Percentiles rank a stretch among this genome's conserved stretches.
Evolutionary conservation across 1,140 invertebrate genomes (phyloP).

Genomic region (Lithobius niger): DNA sequence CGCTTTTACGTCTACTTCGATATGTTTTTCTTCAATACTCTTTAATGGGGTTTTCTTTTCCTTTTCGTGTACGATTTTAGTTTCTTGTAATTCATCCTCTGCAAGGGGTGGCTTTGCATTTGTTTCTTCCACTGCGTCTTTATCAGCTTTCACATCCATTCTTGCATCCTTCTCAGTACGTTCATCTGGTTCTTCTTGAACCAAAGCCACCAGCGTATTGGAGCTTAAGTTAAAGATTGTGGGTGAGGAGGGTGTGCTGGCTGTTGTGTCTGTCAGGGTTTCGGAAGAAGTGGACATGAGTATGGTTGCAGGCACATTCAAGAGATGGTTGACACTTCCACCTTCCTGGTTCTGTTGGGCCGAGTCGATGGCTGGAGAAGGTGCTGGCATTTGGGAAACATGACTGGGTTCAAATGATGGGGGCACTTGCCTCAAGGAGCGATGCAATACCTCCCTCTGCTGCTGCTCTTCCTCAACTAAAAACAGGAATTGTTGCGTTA

Average conservation of each 20-base stretch:
- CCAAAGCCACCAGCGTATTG: conserved; percentile 42
- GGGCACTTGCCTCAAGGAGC: too few species aligned
- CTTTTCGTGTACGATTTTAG: too few species aligned
- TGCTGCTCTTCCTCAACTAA: too few species aligned
- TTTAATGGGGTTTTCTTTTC: not conserved
- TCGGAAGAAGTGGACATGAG: conserved; percentile 55
- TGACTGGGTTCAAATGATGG: too few species aligned
- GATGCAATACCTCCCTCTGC: too few species aligned
- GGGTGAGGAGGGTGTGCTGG: conserved; percentile 49
- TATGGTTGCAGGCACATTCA: conserved; percentile 51
- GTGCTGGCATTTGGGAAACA: conserved; percentile 4
- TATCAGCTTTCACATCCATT: not conserved
- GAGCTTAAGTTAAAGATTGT: conserved; percentile 51
- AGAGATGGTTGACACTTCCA: conserved; percentile 4
- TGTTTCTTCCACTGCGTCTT: not conserved
- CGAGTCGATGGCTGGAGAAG: not conserved
- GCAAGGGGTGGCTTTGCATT: not conserved
- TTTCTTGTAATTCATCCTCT: too few species aligned
- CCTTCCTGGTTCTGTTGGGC: not conserved
- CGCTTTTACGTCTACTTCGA: not conserved
- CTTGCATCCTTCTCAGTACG: not conserved
- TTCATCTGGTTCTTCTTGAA: not conserved
- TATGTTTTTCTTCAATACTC: not conserved
- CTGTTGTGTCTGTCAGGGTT: conserved; percentile 49
- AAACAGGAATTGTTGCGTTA: too few species aligned